Evolutionary conservation across 2,797 vertebrate genomes (phyloP).

Genomic region (Paedocypris micromegethes): DNA sequence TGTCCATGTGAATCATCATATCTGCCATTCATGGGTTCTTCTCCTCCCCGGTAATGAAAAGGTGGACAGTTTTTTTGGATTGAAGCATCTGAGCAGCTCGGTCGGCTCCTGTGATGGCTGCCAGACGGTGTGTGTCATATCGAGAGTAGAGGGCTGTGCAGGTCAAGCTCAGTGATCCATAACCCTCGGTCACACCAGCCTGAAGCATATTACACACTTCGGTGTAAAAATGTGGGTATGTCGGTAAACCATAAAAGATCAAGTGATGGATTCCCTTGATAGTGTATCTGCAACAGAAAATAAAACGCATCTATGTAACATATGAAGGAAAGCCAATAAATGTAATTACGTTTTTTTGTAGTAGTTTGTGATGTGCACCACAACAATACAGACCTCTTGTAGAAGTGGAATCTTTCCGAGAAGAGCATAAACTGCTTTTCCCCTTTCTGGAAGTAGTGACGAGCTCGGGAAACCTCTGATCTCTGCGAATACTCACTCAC

Average conservation of each 20-base stretch:
- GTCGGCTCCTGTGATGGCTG: slow-evolving; percentile 79
- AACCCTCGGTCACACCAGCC: slow-evolving; percentile 60
- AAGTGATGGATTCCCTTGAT: slow-evolving; percentile 89
- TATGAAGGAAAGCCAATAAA: neutral
- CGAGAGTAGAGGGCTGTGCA: slow-evolving; percentile 88
- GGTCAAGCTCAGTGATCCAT: slow-evolving; percentile 79
- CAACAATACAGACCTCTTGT: slow-evolving; percentile 79
- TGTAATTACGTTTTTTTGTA: too few relatives aligned
- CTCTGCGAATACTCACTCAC: slow-evolving; percentile 86
- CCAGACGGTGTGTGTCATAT: slow-evolving; percentile 84
- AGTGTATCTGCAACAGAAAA: slow-evolving; percentile 68
- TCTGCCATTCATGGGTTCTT: slow-evolving; percentile 23
- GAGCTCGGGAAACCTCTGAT: slow-evolving; percentile 76
- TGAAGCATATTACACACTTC: slow-evolving; percentile 94
- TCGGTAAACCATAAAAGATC: slow-evolving; percentile 90
- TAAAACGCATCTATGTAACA: neutral
- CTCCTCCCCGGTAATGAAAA: slow-evolving; percentile 88
- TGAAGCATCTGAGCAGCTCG: slow-evolving; percentile 86
- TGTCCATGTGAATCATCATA: neutral
- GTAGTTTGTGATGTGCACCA: too few relatives aligned
- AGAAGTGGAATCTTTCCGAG: slow-evolving; percentile 96
- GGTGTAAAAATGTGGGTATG: slow-evolving; percentile 91
- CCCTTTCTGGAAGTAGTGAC: slow-evolving; percentile 84
- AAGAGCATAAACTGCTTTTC: slow-evolving; percentile 86
- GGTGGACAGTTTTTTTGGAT: slow-evolving; percentile 84